These are phyloP conservation scores for Dascyllus trimaculatus DNA, from an alignment of 2,113 vertebrate genomes.

Conservation along the genomic window DNA sequence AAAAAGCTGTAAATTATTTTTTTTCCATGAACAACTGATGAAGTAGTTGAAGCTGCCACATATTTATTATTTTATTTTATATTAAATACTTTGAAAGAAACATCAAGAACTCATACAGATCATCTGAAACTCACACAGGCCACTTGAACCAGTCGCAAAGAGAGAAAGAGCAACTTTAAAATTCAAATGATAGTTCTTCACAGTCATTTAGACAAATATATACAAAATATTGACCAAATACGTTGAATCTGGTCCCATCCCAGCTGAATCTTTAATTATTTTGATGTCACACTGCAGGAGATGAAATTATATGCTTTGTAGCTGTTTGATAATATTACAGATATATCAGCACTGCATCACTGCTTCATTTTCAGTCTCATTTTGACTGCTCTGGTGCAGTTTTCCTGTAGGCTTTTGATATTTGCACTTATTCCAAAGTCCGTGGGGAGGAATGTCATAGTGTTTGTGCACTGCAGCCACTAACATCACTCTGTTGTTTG, in stretches of 20 bases:
- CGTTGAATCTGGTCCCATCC: neutral
- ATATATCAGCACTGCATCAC: neutral
- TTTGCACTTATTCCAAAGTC: conserved; percentile 6
- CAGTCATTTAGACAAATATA: neutral
- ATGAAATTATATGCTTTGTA: conserved; percentile 6
- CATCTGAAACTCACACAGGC: neutral
- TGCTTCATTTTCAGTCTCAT: no score
- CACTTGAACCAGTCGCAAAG: no score
- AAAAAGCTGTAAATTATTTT: neutral
- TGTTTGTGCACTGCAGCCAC: neutral
- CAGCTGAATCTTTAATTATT: neutral
- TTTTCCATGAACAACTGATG: neutral
- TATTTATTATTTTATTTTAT: no score
- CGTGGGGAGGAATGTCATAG: neutral
- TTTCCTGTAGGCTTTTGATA: neutral
- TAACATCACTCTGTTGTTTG: conserved; percentile 28
- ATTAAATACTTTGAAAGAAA: neutral
- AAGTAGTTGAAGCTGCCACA: neutral
- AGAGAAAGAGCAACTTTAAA: no score
- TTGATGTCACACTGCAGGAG: neutral
- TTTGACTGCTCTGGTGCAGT: neutral
- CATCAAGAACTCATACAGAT: neutral
- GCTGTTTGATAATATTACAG: neutral
- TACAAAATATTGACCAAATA: neutral
- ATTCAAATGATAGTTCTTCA: no score